Base-by-base conservation (phyloP, 2,888 invertebrate species). In the Caenorhabditis sulstoni region DNA sequence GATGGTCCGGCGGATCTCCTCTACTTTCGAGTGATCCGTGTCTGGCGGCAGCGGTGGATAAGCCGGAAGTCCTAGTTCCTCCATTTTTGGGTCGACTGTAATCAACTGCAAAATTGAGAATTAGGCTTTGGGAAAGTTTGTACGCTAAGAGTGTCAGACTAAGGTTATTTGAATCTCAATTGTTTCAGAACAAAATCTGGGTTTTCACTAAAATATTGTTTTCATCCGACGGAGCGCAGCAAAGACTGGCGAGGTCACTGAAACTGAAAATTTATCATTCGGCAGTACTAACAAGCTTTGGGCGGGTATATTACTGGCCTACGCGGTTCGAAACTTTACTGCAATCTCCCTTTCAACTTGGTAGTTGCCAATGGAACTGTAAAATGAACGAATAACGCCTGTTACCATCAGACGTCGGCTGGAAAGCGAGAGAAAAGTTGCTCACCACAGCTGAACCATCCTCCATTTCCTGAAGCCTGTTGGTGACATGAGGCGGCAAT, bases 1-100 rank as follows among this genome's bases (percentile, higher is more conserved):
- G 9, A 97, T 92, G 0, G 99, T 99, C 81, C 99, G 93, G 29
- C 99, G 93, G 29, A 97, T 96, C 92, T 99, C 98, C 91, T 99
- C 90, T 5, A 89, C 95, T 91, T 95, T 95, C 79, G 89, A 29
- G 84, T 90, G 64, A 90, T 91, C 83, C 88, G 89, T 76, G 88
- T 94, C 94, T 0, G 95, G 94, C 8, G 96, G 95, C 66, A 97
- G 91, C 0, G 95, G 94, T 7, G 99, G 99, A 91, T 99, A 99
- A 3, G 94, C 93, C 0, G 97, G 95, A 65, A 99, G 91, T 49
- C 95, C 95, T 9, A 90, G 89, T 11, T 91, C 90, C 23, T 94
- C 93, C 81, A 99, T 91, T 89, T 95, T 94, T 0, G 97, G 96
- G 91, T 99, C 98, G 89, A 94, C 94, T 0, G 95, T 96, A 80